These are phyloP conservation scores for Toxotes jaculatrix DNA, from an alignment of 2,113 vertebrate genomes.

Conservation along the genomic window DNA sequence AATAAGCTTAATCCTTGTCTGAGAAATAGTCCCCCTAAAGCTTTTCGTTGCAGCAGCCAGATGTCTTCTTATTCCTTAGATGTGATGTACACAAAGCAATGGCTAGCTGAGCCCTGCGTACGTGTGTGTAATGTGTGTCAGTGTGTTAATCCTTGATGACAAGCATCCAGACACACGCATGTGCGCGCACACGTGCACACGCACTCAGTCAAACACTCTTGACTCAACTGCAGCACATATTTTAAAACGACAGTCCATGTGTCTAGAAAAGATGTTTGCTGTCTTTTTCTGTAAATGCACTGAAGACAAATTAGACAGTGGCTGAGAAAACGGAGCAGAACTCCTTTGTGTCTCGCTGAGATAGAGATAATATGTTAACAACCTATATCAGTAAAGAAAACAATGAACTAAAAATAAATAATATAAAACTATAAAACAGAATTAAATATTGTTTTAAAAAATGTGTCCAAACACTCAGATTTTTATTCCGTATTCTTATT, in stretches of 20 bases:
- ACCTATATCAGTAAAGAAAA: background rate
- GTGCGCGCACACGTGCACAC: background rate
- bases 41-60: slow-evolving; percentile 30
- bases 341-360: slow-evolving; percentile 21
- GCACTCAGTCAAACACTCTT: background rate
- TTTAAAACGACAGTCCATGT: slow-evolving; percentile 22
- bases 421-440: background rate
- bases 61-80: slow-evolving; percentile 10
- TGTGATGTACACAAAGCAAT: background rate
- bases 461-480: too few relatives aligned
- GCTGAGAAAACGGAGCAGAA: slow-evolving; percentile 31
- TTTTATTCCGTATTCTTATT: background rate
- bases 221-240: slow-evolving; percentile 25
- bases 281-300: slow-evolving; percentile 44
- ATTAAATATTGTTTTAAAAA: too few relatives aligned
- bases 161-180: slow-evolving; percentile 17
- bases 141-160: slow-evolving; percentile 73
- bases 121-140: slow-evolving; percentile 67
- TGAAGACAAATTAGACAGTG: slow-evolving; percentile 32
- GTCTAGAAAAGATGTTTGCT: background rate
- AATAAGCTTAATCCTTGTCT: slow-evolving; percentile 39
- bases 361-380: background rate
- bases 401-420: background rate
- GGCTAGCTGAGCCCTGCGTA: slow-evolving; percentile 22
- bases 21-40: slow-evolving; percentile 23